Evolutionary conservation across 2,113 vertebrate genomes (phyloP), one percentile per base, ranked within the genome.

Genomic region (Microtus pennsylvanicus): DNA sequence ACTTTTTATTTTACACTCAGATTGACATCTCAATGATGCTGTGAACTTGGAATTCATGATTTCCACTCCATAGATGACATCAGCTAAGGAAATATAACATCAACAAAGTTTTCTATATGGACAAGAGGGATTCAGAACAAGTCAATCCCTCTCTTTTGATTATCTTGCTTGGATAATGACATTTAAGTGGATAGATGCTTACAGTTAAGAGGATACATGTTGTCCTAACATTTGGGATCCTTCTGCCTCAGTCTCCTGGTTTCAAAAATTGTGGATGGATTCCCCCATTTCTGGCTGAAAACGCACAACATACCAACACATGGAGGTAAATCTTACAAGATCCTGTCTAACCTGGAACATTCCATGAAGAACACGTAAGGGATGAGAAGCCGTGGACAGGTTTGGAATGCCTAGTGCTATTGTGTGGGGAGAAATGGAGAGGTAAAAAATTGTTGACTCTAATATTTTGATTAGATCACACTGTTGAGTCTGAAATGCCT

Each of bases 401-500:
- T 82, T 50, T 61, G 33, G 6, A 86, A 63, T 83, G 35, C 92
- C 38, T 42, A 42, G n/a, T 81, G 4, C 30, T 45, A 10, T 65
- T 61, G n/a, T 87, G 69, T 38, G 77, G 11, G 78, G 26, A 80
- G 17, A 89, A 86, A 19, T 69, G 58, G 26, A 38, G 28, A 77
- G 35, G 42, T 33, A 38, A 14, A 22, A n/a, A 94, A 28, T 93
- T 63, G 72, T 11, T n/a, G n/a, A 47, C 50, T 89, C 42, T 94
- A 24, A 65, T 65, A 63, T 82, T 86, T 90, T 17, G 3, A 8
- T 72, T 92, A 78, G 63, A 80, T 87, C 42, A 87, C 85, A 75
- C 67, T 70, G 19, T 92, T 9, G 93, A 75, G 78, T 89, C 61
- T 91, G 94, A 89, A 87, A 91, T 94, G 63, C 74, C 78, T 75